Evolutionary conservation across 2,888 invertebrate genomes (phyloP), one percentile per base, ranked within the genome.

Genomic region (Drosophila robusta): DNA sequence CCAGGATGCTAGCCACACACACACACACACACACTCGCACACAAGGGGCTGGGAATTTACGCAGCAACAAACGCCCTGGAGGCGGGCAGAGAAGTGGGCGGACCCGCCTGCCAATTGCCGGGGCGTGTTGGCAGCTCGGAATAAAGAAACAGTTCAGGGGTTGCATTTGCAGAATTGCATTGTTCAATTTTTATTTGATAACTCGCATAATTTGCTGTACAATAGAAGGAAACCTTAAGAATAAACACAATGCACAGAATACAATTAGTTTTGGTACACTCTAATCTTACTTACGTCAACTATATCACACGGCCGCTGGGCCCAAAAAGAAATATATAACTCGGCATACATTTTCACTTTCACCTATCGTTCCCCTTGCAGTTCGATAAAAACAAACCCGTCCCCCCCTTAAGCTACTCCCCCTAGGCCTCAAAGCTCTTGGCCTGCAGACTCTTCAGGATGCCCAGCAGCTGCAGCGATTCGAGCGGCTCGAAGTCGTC

Each of bases 401-500:
- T 12, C 18, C 39, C 38, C 22, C 26, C 41, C 14, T 9, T 32
- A 2, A 7, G 18, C 34, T 14, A 0, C 7, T 0, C 4, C 6
- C 1, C 38, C 47, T 80, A 85, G 46, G 87, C 79, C 62, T 90
- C 90, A 26, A 78, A 82, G 56, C 69, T 87, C 54, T 89, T 89
- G 42, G 90, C 88, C 63, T 91, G 91, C 45, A 91, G 69, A 45
- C 87, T 81, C 50, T 90, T 87, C 0, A 90, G 68, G 39, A 90
- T 90, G 61, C 90, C 91, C 64, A 91, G 64, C 45, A 91, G 75
- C 46, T 90, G 90, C 65, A 95, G 93, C n/a, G 95, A 95, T 87
- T 95, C 95, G 90, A 95, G 94, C 80, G 95, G 94, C 90, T 95
- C 95, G 73, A 95, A 95, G 90, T 96, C 96, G 57, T 95, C 95